A percentile compares a stretch with the other conserved stretches of the same genome.
Evolutionary conservation across 2,113 vertebrate species (phyloP).

Genomic region (Pelobates fuscus): DNA sequence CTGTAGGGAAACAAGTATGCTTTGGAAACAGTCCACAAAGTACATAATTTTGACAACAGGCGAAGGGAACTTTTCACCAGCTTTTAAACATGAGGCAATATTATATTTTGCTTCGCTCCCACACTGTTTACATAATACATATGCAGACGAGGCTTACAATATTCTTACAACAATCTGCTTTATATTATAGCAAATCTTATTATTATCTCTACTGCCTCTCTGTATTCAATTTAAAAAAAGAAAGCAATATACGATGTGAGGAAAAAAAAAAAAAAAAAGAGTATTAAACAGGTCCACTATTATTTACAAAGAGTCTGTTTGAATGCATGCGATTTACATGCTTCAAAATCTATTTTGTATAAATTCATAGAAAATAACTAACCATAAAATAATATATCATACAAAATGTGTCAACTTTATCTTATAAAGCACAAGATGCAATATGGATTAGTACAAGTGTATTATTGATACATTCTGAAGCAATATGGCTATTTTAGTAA

Average conservation of each 20-base stretch:
- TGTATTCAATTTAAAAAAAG: conserved; percentile 9
- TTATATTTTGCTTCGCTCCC: conserved; percentile 42
- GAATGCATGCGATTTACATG: conserved; percentile 15
- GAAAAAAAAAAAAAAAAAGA: background rate
- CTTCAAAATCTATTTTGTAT: conserved; percentile 34
- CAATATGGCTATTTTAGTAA: conserved; percentile 13
- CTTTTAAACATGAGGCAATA: conserved; percentile 53
- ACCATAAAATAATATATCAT: conserved; percentile 7
- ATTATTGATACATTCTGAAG: conserved; percentile 16
- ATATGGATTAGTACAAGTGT: conserved; percentile 7
- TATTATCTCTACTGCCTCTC: conserved; percentile 9
- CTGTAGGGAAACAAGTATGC: conserved; percentile 50
- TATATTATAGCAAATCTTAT: background rate
- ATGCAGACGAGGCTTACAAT: background rate
- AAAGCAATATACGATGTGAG: conserved; percentile 26
- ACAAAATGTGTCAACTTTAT: background rate
- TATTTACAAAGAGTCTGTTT: background rate
- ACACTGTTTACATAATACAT: conserved; percentile 39
- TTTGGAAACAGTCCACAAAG: conserved; percentile 54
- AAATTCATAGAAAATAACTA: conserved; percentile 16
- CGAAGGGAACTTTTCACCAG: conserved; percentile 54
- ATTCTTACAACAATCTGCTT: background rate
- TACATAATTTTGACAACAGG: conserved; percentile 57
- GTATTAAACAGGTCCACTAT: conserved; percentile 8
- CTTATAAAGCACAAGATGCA: conserved; percentile 8